phyloP scores from a whole-genome alignment of 2,797 vertebrate genomes.

The Borostomias antarcticus region DNA sequence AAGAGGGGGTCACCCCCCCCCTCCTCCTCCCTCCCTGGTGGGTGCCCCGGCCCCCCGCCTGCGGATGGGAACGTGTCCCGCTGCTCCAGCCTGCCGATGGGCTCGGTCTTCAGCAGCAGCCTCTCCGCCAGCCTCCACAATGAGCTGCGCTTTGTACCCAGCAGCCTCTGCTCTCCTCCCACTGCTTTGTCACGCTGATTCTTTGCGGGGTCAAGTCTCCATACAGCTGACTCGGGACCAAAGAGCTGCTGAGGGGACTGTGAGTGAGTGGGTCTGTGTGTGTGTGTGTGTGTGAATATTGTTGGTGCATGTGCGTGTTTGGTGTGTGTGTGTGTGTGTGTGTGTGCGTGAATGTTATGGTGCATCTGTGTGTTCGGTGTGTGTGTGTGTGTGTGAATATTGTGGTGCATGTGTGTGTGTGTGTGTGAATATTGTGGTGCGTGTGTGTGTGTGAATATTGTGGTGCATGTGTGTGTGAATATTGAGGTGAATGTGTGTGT shows the following conservation, averaged over 20 bases:
- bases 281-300: background rate
- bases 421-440: too few species aligned
- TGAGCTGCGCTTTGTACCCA: background rate
- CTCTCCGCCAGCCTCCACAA: slow-evolving; percentile 20
- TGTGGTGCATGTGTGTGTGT: background rate
- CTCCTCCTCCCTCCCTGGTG: background rate
- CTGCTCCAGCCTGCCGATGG: slow-evolving; percentile 1
- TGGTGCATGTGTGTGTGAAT: slow-evolving; percentile 11
- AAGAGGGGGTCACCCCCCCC: background rate
- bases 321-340: background rate
- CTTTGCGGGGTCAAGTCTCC: slow-evolving; percentile 6
- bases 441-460: slow-evolving; percentile 8
- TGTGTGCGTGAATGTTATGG: slow-evolving; percentile 12
- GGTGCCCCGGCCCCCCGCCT: background rate
- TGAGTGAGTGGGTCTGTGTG: background rate
- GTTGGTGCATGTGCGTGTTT: background rate
- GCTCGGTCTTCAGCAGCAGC: background rate
- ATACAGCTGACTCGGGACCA: slow-evolving; percentile 7
- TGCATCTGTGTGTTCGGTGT: slow-evolving; percentile 13
- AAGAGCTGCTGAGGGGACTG: background rate
- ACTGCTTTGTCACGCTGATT: slow-evolving; percentile 12
- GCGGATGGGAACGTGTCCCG: slow-evolving; percentile 8
- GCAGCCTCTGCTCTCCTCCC: slow-evolving; percentile 7
- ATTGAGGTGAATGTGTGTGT: slow-evolving; percentile 1
- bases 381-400: background rate